phyloP scores from a whole-genome alignment of 2,113 vertebrate genomes.

The Clarias macrocephalus region DNA sequence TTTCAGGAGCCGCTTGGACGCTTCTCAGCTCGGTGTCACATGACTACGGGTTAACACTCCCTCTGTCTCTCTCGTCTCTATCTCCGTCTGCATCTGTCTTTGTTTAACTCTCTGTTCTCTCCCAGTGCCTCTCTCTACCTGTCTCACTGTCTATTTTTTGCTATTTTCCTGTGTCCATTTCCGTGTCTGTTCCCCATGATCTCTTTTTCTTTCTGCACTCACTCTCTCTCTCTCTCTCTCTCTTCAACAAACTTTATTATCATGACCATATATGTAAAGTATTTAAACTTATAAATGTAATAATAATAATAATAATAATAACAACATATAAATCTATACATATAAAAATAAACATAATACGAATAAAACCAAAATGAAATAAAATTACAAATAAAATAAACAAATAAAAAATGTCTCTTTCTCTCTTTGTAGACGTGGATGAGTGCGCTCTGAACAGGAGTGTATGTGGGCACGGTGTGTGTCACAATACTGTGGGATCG shows the following conservation, averaged over 20 bases:
- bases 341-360: too few species aligned
- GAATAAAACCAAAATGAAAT: too few species aligned
- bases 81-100: too few species aligned
- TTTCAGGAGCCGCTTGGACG: too few species aligned
- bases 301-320: too few species aligned
- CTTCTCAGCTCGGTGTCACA: too few species aligned
- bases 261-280: too few species aligned
- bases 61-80: neutral
- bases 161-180: neutral
- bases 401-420: neutral
- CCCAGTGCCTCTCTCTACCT: neutral
- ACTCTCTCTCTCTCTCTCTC: neutral
- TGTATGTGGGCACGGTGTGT: conserved; percentile 85
- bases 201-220: too few species aligned
- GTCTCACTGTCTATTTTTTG: neutral
- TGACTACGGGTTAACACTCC: neutral
- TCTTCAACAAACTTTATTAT: neutral
- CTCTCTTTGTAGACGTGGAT: conserved; percentile 82
- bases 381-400: too few species aligned
- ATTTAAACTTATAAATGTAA: too few species aligned
- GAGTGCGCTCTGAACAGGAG: conserved; percentile 85
- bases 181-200: too few species aligned
- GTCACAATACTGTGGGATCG: conserved; percentile 89
- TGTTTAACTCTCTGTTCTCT: neutral
- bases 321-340: too few species aligned